Conservation (phyloP, 2,113 vertebrate genomes). For the Passer domesticus region DNA sequence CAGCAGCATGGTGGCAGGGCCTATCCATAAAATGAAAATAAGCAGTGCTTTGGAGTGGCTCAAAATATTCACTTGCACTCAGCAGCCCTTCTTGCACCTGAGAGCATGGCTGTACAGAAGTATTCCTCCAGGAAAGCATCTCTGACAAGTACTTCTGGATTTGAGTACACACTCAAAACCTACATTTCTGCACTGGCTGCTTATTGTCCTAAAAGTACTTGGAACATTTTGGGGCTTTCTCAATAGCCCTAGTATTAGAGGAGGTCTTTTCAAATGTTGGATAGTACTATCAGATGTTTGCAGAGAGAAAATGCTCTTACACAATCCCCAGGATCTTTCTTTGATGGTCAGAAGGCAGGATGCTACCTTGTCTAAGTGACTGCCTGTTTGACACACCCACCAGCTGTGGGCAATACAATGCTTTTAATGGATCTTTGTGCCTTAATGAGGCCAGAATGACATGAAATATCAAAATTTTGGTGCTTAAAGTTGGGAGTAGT, state of each 20-base stretch:
- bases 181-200: neutral
- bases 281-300: neutral
- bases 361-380: neutral
- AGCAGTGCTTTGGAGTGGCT: neutral
- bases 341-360: neutral
- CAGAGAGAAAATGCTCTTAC: neutral
- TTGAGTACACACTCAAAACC: rapidly evolving
- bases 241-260: neutral
- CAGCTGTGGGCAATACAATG: neutral
- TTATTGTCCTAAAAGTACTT: neutral
- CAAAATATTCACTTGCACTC: neutral
- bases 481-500: neutral
- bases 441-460: neutral
- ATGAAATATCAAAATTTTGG: neutral
- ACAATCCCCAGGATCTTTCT: neutral
- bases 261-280: neutral
- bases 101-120: rapidly evolving
- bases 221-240: neutral
- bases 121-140: neutral
- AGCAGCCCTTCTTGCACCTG: neutral
- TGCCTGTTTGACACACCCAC: neutral
- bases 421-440: neutral
- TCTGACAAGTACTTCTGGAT: neutral
- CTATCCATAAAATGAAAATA: neutral
- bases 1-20: neutral